These are phyloP conservation scores for Gavialis gangeticus DNA, from an alignment of 2,113 vertebrate genomes.

Conservation along the genomic window DNA sequence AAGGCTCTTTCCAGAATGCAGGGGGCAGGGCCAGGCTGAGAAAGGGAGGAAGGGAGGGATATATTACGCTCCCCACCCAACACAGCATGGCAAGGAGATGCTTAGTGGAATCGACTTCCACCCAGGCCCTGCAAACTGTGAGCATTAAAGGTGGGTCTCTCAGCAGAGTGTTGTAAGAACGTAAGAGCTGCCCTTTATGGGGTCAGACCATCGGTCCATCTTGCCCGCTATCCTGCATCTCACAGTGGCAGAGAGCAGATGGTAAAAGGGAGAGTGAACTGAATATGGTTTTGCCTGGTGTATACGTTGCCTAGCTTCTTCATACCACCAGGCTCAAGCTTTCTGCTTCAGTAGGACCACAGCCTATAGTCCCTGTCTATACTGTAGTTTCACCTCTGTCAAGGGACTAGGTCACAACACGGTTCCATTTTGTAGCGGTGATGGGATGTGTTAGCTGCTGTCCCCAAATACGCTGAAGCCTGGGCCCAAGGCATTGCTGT, in stretches of 20 bases:
- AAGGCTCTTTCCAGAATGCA: not conserved
- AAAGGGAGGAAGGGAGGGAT: not conserved
- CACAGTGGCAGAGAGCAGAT: no score
- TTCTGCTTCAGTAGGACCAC: not conserved
- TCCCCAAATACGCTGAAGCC: not conserved
- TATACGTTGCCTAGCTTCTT: not conserved
- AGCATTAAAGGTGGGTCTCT: not conserved
- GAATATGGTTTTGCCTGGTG: not conserved
- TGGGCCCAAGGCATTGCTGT: not conserved
- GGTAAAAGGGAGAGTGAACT: no score
- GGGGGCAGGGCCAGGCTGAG: not conserved
- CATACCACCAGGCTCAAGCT: not conserved
- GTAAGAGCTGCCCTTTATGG: no score
- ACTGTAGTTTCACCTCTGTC: not conserved
- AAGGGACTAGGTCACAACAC: not conserved
- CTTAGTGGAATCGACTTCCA: not conserved
- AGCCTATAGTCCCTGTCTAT: no score
- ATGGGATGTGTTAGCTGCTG: not conserved
- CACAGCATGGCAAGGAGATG: not conserved
- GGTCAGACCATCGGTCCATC: no score
- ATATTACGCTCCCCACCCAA: not conserved
- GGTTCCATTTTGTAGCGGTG: not conserved
- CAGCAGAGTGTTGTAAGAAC: no score
- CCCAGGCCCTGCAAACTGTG: not conserved
- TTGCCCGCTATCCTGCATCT: no score